Evolutionary conservation across 2,797 vertebrate species (phyloP), one percentile per base, ranked within the genome.

Genomic region (Coendou prehensilis): DNA sequence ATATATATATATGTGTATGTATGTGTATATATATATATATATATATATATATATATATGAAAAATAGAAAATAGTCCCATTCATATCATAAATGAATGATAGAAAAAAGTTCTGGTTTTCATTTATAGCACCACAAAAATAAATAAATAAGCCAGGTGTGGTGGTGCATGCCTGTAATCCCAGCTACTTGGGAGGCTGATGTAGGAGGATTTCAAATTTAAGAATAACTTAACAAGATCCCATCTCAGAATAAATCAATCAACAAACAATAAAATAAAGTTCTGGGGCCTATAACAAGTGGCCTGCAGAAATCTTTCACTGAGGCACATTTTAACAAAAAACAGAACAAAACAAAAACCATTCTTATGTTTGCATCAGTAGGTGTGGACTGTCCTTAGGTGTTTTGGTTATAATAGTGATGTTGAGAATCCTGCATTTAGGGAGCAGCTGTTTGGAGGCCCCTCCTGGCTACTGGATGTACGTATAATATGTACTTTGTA

Each of bases 271-370:
- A 57, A 57, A 37, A 30, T 75, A 8, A 47, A n/a, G 45, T 23
- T 20, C 59, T 37, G 22, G 23, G 6, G 33, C 33, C 37, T 37
- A 2, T 26, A 7, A 17, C 0, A 1, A 10, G 17, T 17, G 57
- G 41, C 54, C 87, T 69, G 41, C 64, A 86, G 30, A 90, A 93
- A 75, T 52, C 45, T 81, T 92, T 63, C 94, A 81, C 64, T 41
- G 69, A 63, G 30, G 28, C 33, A 9, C 6, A 2, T 52, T 69
- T 88, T 54, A 89, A 59, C 26, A 78, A 73, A 47, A 33, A 18
- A 15, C 9, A 76, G 50, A 30, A 41, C 22, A 59, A 83, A 84
- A 50, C 33, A 23, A 17, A 73, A 22, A 64, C 28, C 15, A n/a
- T 56, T 80, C 52, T 57, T 15, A 15, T 8, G 20, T 69, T 54